These are phyloP conservation scores for Chrysolina oricalcia DNA, from an alignment of 2,888 invertebrate genomes.

Conservation along the genomic window DNA sequence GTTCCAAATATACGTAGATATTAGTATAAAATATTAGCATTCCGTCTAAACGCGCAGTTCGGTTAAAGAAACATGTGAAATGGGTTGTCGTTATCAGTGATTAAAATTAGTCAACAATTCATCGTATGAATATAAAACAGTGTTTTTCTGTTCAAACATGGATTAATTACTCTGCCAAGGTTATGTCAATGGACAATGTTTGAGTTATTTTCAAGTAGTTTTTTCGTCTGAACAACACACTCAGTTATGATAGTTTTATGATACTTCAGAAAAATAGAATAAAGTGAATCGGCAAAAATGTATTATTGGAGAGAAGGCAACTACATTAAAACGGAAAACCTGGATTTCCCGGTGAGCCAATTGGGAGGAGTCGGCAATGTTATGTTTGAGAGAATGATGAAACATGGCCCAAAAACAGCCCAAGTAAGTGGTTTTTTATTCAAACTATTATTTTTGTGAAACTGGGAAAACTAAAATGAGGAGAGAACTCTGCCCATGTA, in stretches of 20 bases:
- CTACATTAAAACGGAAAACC: constrained; percentile 44
- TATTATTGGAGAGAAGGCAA: constrained; percentile 44
- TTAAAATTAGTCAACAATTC: constrained; percentile 13
- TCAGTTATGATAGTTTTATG: not conserved
- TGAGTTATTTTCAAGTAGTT: constrained; percentile 7
- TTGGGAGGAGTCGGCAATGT: constrained; percentile 62
- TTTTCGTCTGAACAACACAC: not conserved
- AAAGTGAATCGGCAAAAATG: constrained; percentile 31
- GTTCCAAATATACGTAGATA: constrained; percentile 10
- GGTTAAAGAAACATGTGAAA: constrained; percentile 6
- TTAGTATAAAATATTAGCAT: constrained; percentile 16
- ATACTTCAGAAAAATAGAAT: not conserved
- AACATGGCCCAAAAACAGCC: constrained; percentile 58
- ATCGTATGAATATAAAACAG: constrained; percentile 25
- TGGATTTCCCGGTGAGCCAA: constrained; percentile 30
- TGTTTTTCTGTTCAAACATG: constrained; percentile 23
- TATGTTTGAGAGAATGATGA: constrained; percentile 61
- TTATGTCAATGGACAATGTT: constrained; percentile 19
- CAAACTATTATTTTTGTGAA: too few species aligned
- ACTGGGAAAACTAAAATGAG: too few species aligned
- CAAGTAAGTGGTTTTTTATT: constrained; percentile 58
- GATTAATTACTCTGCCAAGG: constrained; percentile 35
- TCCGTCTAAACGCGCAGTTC: constrained; percentile 3
- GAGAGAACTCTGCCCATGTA: too few species aligned
- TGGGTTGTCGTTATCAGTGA: constrained; percentile 6